These are phyloP conservation scores for Chrysotoxum bicinctum DNA, from an alignment of 2,888 invertebrate species.

Conservation along the genomic window DNA sequence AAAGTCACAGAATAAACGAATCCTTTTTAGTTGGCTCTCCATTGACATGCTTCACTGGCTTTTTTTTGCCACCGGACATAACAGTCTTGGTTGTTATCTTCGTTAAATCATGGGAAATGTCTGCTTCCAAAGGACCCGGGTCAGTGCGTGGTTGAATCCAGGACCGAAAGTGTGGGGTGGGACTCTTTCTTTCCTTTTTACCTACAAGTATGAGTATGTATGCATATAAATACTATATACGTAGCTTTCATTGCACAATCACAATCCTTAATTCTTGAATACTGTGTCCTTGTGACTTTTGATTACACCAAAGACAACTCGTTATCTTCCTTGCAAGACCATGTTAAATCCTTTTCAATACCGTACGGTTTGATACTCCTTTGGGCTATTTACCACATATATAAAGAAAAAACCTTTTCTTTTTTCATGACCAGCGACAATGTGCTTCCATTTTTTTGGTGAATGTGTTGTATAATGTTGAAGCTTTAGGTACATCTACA, in stretches of 20 bases:
- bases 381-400: constrained; percentile 48
- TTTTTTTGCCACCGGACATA: constrained; percentile 56
- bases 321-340: constrained; percentile 69
- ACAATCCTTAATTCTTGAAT: constrained; percentile 63
- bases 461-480: neutral
- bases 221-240: neutral
- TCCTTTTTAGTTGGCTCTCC: constrained; percentile 52
- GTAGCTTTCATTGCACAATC: constrained; percentile 48
- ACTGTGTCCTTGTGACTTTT: constrained; percentile 71
- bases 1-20: constrained; percentile 25
- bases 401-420: constrained; percentile 40
- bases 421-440: constrained; percentile 49
- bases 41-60: constrained; percentile 61
- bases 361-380: constrained; percentile 49
- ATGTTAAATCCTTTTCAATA: constrained; percentile 67
- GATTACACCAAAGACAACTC: constrained; percentile 71
- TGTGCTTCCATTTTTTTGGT: constrained; percentile 19
- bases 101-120: constrained; percentile 50
- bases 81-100: constrained; percentile 59
- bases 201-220: neutral
- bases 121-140: constrained; percentile 34
- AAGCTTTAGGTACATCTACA: constrained; percentile 27
- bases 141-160: constrained; percentile 20
- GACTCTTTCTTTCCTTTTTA: constrained; percentile 28
- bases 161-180: neutral